Conservation (phyloP, 1,140 invertebrate species). For the Hermetia illucens region DNA sequence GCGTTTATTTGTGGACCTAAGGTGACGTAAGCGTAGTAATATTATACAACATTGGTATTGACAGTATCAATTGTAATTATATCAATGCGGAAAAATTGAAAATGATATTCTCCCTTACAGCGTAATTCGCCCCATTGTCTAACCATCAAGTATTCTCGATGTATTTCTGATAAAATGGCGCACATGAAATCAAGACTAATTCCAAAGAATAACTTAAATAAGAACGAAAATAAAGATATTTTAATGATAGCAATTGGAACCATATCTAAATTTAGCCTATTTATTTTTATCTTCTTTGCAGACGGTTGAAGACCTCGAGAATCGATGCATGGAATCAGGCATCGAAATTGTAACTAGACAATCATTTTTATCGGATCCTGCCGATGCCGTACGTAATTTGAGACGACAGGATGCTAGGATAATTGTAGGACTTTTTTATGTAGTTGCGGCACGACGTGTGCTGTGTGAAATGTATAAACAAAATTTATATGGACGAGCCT, state of each 20-base stretch:
- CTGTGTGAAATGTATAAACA: conserved; percentile 96
- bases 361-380: conserved; percentile 92
- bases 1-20: no score
- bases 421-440: conserved; percentile 94
- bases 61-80: no score
- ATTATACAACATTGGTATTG: no score
- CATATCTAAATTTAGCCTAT: conserved; percentile 2
- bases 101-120: no score
- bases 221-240: no score
- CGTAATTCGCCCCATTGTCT: no score
- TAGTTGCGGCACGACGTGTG: conserved; percentile 82
- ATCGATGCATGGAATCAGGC: conserved; percentile 78
- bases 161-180: no score
- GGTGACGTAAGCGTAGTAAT: no score
- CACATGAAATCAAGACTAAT: no score
- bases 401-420: conserved; percentile 88
- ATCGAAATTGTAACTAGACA: conserved; percentile 94
- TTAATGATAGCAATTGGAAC: conserved; percentile 1
- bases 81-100: no score
- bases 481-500: conserved; percentile 84
- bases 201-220: no score
- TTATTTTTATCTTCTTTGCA: conserved; percentile 29
- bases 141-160: no score
- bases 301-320: conserved; percentile 95
- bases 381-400: conserved; percentile 89